Evolutionary conservation across 2,888 invertebrate species (phyloP).

Genomic region (Andrena hattorfiana): DNA sequence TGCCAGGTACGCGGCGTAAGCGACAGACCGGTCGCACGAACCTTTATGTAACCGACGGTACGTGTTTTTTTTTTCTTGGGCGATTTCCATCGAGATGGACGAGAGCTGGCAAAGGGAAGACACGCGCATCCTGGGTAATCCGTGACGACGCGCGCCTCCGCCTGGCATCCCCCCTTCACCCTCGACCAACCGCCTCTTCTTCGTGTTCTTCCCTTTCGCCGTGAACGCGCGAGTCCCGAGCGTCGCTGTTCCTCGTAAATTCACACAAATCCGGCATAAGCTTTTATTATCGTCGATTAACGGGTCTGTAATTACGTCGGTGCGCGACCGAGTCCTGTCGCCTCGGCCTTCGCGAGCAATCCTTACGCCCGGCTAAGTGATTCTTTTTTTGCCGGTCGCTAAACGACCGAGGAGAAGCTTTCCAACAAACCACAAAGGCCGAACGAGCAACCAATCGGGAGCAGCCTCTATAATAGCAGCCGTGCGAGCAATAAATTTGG

Average conservation of each 20-base stretch:
- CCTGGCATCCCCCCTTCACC: conserved; percentile 8
- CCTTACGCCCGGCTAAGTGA: conserved; percentile 3
- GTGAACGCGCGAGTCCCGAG: conserved; percentile 21
- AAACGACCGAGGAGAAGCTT: background rate
- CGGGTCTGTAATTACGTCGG: conserved; percentile 36
- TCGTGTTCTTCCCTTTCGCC: conserved; percentile 31
- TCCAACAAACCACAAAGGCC: background rate
- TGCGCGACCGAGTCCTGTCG: conserved; percentile 10
- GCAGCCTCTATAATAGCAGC: conserved; percentile 5
- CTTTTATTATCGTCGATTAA: conserved; percentile 55
- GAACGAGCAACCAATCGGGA: background rate
- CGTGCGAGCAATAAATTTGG: background rate
- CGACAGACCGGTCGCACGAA: conserved; percentile 57
- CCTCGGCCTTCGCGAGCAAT: background rate
- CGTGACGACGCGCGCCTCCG: conserved; percentile 81
- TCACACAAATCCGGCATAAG: conserved; percentile 49
- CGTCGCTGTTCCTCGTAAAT: conserved; percentile 45
- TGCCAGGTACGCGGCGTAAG: conserved; percentile 64
- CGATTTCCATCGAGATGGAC: conserved; percentile 72
- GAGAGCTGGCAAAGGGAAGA: conserved; percentile 77
- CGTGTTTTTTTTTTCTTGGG: conserved; percentile 75
- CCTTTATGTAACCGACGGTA: conserved; percentile 72
- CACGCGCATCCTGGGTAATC: conserved; percentile 84
- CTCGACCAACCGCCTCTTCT: background rate
- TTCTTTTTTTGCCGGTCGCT: conserved; percentile 9